phyloP scores from a whole-genome alignment of 2,888 invertebrate genomes.

The Catonia carolina region DNA sequence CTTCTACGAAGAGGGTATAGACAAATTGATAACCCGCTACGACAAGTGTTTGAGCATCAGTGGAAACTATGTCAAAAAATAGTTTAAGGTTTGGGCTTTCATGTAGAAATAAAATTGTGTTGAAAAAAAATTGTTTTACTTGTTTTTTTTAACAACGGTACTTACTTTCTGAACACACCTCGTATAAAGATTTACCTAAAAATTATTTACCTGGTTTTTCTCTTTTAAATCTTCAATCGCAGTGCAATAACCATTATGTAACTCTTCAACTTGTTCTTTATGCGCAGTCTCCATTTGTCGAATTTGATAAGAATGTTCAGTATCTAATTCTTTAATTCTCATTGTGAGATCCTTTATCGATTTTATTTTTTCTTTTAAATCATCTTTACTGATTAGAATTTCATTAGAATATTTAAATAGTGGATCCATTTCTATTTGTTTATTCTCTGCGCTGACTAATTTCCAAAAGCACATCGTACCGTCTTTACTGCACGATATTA shows the following conservation, averaged over 20 bases:
- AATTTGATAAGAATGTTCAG: conserved; percentile 80
- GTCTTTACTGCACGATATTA: conserved; percentile 68
- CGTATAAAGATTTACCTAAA: too few species aligned
- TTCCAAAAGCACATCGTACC: conserved; percentile 83
- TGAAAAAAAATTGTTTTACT: too few species aligned
- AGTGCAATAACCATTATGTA: conserved; percentile 73
- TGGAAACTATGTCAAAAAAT: too few species aligned
- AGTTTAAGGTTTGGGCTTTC: too few species aligned
- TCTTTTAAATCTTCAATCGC: conserved; percentile 73
- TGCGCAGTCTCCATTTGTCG: conserved; percentile 71
- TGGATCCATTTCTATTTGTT: conserved; percentile 60
- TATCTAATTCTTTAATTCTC: conserved; percentile 75
- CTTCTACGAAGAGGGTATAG: too few species aligned
- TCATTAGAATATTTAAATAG: conserved; percentile 72
- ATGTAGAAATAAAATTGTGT: too few species aligned
- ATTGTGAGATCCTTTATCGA: conserved; percentile 59
- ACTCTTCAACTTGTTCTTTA: conserved; percentile 70
- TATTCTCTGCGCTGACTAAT: conserved; percentile 64
- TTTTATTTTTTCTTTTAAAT: conserved; percentile 72
- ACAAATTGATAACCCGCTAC: too few species aligned
- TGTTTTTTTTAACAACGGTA: too few species aligned
- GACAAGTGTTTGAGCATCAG: too few species aligned
- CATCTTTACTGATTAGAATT: conserved; percentile 38
- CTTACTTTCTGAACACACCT: too few species aligned
- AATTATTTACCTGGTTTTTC: conserved; percentile 53